These are phyloP conservation scores for Tokudaia tokunoshimensis DNA, from an alignment of 2,797 vertebrate species.

Conservation along the genomic window DNA sequence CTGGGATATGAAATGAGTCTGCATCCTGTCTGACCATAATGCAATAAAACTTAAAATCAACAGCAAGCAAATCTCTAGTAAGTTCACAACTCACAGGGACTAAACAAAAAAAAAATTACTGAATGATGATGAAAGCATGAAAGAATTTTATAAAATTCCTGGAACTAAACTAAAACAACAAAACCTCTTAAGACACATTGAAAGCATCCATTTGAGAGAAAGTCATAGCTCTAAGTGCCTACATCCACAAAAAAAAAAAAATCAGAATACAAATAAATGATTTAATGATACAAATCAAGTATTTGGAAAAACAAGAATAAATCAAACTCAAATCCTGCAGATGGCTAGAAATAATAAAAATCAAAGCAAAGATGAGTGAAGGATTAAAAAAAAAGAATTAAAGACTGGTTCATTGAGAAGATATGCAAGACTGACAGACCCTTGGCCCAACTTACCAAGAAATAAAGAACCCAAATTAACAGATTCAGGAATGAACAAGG, in stretches of 20 bases:
- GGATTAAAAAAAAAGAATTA: not conserved
- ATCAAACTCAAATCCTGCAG: too few species aligned
- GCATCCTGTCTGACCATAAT: not conserved
- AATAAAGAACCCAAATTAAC: not conserved
- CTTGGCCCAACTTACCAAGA: not conserved
- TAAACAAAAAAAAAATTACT: not conserved
- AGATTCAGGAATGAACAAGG: not conserved
- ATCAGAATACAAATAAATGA: not conserved
- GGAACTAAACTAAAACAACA: not conserved
- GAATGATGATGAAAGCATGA: not conserved
- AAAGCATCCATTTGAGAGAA: not conserved
- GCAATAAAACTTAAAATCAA: not conserved
- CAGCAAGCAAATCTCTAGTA: not conserved
- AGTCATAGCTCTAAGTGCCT: not conserved
- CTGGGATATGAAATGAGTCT: not conserved
- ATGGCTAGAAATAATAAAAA: not conserved
- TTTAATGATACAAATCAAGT: not conserved
- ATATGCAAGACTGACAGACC: not conserved
- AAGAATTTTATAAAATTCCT: not conserved
- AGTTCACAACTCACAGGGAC: not conserved
- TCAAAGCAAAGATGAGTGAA: not conserved
- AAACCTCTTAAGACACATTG: not conserved
- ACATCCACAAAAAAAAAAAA: not conserved
- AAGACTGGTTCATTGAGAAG: not conserved
- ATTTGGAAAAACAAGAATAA: not conserved